Evolutionary conservation across 1,140 invertebrate species (phyloP).

Genomic region (Plectus sambesii): DNA sequence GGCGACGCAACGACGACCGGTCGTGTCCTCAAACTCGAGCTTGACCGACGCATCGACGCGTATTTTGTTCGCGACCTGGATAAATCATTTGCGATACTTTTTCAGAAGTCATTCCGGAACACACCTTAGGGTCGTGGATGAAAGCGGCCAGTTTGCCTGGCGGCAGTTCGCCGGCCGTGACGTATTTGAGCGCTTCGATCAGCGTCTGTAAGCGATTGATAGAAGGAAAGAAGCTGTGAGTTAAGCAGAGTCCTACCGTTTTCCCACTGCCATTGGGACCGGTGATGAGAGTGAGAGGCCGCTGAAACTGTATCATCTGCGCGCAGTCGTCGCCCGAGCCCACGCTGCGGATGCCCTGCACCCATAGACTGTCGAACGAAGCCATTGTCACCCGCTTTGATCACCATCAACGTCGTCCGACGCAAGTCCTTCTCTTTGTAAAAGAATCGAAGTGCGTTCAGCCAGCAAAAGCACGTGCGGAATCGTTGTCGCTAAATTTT

Average conservation of each 20-base stretch:
- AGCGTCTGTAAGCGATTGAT: constrained; percentile 57
- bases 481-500: no score
- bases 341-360: no score
- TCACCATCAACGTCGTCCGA: no score
- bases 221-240: constrained; percentile 2
- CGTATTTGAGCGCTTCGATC: constrained; percentile 83
- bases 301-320: constrained; percentile 66
- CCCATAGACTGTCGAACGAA: no score
- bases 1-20: constrained; percentile 28
- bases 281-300: constrained; percentile 80
- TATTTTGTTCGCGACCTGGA: constrained; percentile 36
- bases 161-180: constrained; percentile 75
- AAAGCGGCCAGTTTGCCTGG: constrained; percentile 70
- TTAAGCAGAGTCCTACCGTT: constrained; percentile 54
- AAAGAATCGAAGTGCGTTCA: no score
- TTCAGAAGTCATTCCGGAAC: constrained; percentile 23
- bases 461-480: no score
- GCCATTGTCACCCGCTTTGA: no score
- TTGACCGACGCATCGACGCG: constrained; percentile 36
- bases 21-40: constrained; percentile 34
- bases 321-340: no score
- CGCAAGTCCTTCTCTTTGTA: no score
- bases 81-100: no score
- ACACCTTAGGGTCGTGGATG: constrained; percentile 78
- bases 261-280: constrained; percentile 98